Evolutionary conservation across 2,113 vertebrate genomes (phyloP).

Genomic region (Xiphias gladius): DNA sequence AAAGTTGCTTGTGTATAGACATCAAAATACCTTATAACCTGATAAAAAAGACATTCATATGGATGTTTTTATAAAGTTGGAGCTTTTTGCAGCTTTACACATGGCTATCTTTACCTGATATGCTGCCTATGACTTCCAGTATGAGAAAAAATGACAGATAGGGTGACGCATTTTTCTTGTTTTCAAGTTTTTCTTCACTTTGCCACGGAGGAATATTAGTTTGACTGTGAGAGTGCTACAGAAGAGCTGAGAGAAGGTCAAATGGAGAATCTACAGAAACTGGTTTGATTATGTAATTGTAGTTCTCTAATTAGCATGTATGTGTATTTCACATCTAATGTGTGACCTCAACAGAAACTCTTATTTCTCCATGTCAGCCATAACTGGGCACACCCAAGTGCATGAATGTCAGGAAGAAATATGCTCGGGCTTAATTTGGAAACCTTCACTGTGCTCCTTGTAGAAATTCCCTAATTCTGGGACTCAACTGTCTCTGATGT

Average conservation of each 20-base stretch:
- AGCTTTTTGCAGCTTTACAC: conserved; percentile 1
- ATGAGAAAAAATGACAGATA: conserved; percentile 2
- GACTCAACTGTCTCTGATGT: not conserved
- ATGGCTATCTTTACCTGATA: not conserved
- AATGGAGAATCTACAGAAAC: not conserved
- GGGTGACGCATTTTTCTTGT: not conserved
- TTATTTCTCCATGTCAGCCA: not conserved
- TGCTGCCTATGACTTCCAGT: not conserved
- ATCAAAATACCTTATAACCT: not conserved
- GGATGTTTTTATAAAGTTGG: not conserved
- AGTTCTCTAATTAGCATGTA: not conserved
- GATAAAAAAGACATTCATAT: not conserved
- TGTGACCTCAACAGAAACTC: conserved; percentile 1
- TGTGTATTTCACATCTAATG: not conserved
- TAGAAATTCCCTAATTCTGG: not conserved
- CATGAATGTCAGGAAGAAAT: not conserved
- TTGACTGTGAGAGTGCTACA: not conserved
- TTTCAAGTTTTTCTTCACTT: conserved; percentile 16
- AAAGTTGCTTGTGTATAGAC: not conserved
- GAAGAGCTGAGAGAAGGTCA: not conserved
- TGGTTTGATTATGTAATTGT: not conserved
- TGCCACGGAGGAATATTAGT: not conserved
- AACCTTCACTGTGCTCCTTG: not conserved
- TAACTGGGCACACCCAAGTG: not conserved
- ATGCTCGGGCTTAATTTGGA: not conserved